Conservation (phyloP, 2,797 vertebrate genomes). For the Chromis chromis region DNA sequence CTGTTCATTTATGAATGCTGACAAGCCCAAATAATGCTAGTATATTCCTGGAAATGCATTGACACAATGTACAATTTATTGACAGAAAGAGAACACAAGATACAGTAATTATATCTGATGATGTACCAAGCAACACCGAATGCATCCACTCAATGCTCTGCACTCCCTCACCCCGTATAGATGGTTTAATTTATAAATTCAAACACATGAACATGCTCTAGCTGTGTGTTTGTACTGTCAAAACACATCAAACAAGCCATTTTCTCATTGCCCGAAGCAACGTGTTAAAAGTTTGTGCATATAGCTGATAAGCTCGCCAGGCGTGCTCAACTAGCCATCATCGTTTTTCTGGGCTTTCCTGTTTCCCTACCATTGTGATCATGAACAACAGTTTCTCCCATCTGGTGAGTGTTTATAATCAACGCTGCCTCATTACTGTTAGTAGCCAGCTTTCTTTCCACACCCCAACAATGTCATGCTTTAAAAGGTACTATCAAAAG, state of each 20-base stretch:
- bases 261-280: neutral
- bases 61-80: neutral
- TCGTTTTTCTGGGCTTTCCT: no score
- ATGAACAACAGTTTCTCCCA: no score
- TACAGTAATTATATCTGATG: slow-evolving; percentile 5
- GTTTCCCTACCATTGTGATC: no score
- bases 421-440: no score
- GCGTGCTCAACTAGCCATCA: neutral
- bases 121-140: neutral
- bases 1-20: slow-evolving; percentile 1
- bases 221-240: neutral
- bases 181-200: neutral
- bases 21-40: neutral
- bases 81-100: neutral
- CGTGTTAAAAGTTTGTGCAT: no score
- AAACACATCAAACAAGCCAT: neutral
- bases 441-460: no score
- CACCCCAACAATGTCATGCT: no score
- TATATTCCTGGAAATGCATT: neutral
- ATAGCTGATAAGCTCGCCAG: neutral
- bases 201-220: neutral
- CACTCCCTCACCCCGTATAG: neutral
- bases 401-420: no score
- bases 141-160: neutral
- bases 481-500: no score